These are phyloP conservation scores for Sorex maritimensis DNA, from an alignment of 2,797 vertebrate species.

Conservation along the genomic window DNA sequence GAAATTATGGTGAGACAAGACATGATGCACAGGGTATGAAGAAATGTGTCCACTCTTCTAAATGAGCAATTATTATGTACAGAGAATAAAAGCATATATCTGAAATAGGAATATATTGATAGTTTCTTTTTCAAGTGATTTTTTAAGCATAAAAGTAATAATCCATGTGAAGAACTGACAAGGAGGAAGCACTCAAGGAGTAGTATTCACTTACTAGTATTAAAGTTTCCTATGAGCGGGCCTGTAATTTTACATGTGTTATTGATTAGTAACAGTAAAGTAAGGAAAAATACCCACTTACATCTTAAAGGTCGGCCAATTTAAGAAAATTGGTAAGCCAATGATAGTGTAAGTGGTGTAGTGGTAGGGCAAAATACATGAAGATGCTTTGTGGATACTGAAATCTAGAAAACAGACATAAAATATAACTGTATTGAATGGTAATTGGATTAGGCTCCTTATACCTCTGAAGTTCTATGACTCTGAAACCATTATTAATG, in stretches of 20 bases:
- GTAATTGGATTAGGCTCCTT: not conserved
- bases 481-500: conserved; percentile 11
- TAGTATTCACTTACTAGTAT: conserved; percentile 62
- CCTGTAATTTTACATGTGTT: conserved; percentile 57
- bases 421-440: conserved; percentile 2
- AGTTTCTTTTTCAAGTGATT: conserved; percentile 60
- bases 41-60: not conserved
- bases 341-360: conserved; percentile 1
- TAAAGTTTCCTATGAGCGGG: conserved; percentile 49
- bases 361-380: not conserved
- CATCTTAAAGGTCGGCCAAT: conserved; percentile 53
- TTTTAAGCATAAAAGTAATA: conserved; percentile 49
- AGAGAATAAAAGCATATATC: not conserved
- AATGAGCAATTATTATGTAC: not conserved
- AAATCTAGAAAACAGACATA: conserved; percentile 29
- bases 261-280: conserved; percentile 58
- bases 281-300: conserved; percentile 49
- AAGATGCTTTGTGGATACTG: not conserved
- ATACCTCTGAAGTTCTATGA: not conserved
- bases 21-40: conserved; percentile 28
- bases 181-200: conserved; percentile 43
- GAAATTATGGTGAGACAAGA: not conserved
- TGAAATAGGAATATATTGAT: conserved; percentile 38
- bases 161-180: conserved; percentile 48
- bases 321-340: conserved; percentile 66